phyloP scores from a whole-genome alignment of 2,888 invertebrate species.

The Erynnis tages region DNA sequence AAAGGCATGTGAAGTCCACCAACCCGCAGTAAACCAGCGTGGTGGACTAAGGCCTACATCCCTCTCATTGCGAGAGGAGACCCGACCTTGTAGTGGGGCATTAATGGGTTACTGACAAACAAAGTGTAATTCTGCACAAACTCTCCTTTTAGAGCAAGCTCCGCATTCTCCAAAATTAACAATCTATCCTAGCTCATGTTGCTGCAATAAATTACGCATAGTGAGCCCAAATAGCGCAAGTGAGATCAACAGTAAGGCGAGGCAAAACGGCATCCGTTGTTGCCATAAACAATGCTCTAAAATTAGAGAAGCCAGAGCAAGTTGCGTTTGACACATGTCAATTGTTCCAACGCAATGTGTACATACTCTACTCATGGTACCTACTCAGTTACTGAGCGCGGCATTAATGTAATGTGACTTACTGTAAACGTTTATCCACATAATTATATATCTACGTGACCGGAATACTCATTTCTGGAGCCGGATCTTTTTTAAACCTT shows the following conservation, averaged over 20 bases:
- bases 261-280: slow-evolving; percentile 64
- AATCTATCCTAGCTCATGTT: slow-evolving; percentile 14
- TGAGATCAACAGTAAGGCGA: slow-evolving; percentile 28
- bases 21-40: too few relatives aligned
- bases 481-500: slow-evolving; percentile 12
- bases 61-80: too few relatives aligned
- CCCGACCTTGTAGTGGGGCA: too few relatives aligned
- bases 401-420: slow-evolving; percentile 31
- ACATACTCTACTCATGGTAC: too few relatives aligned
- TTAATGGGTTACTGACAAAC: too few relatives aligned
- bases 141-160: background rate
- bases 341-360: slow-evolving; percentile 42
- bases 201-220: slow-evolving; percentile 22
- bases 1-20: too few relatives aligned
- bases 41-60: too few relatives aligned
- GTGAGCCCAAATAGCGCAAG: slow-evolving; percentile 15
- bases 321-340: slow-evolving; percentile 69
- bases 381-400: slow-evolving; percentile 35
- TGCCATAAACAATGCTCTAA: slow-evolving; percentile 70
- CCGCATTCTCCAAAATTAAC: slow-evolving; percentile 11
- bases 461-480: slow-evolving; percentile 20
- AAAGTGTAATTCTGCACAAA: too few relatives aligned
- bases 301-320: slow-evolving; percentile 54
- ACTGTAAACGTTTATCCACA: slow-evolving; percentile 30
- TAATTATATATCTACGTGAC: slow-evolving; percentile 24